Evolutionary conservation across 2,113 vertebrate genomes (phyloP), one percentile per base, ranked within the genome.

Genomic region (Ophthalmolycus amberensis): DNA sequence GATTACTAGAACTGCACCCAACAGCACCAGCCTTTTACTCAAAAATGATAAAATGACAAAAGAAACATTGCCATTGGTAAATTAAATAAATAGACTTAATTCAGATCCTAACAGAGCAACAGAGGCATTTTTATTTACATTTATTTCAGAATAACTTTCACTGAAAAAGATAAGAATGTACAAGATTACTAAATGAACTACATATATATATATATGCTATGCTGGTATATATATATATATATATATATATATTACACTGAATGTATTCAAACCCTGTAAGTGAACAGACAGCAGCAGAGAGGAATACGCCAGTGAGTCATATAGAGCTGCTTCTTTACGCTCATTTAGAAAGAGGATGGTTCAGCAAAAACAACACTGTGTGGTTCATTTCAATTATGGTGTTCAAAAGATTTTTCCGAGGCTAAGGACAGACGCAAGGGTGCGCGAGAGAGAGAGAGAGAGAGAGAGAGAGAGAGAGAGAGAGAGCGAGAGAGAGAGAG

Each of bases 351-450:
- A 60, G 20, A 73, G 9, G 42, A 78, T 79, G 58, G 77, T 77
- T 73, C 38, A 78, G 80, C 50, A 79, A 76, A 79, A 71, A 86
- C 59, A 75, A 32, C 67, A 81, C 34, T 0, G 3, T 27, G 56
- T 8, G 38, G 58, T 83, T 86, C 40, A 77, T 82, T 79, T 88
- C 79, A 88, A 79, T 86, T 72, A 70, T 60, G 75, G 14, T 70
- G 77, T 79, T 80, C 50, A 63, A 71, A 71, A 70, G 1, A 54
- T 75, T 64, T 68, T 76, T 80, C 63, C 44, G 25, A 75, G 60
- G 69, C 6, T 5, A 74, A 81, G 32, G 59, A 68, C 48, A 67
- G 71, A 80, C 27, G 72, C 50, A 66, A 71, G 25, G 76, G 25
- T 88, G 79, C 65, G 34, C 1, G 37, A n/a, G 10, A n/a, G 34